Evolutionary conservation across 2,888 invertebrate genomes (phyloP).

Genomic region (Chironomus riparius): DNA sequence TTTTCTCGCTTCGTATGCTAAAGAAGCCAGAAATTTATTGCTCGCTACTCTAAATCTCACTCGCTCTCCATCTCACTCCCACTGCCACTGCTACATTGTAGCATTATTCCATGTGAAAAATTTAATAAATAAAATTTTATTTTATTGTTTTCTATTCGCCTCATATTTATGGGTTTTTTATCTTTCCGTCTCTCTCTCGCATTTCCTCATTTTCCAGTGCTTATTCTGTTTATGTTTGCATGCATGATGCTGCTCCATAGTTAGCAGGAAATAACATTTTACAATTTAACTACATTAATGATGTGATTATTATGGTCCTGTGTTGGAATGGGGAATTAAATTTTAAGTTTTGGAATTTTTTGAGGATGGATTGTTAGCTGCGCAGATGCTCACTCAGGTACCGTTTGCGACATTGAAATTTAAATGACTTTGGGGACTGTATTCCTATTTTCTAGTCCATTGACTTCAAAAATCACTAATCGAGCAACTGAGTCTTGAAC

Average conservation of each 20-base stretch:
- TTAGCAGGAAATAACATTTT: not conserved
- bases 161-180: not conserved
- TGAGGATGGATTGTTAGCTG: too few relatives aligned
- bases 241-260: not conserved
- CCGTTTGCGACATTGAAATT: too few relatives aligned
- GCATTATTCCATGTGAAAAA: conserved; percentile 1
- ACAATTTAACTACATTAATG: not conserved
- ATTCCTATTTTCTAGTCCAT: too few relatives aligned
- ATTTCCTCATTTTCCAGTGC: too few relatives aligned
- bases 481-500: too few relatives aligned
- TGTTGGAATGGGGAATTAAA: too few relatives aligned
- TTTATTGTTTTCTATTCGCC: conserved; percentile 3
- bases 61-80: not conserved
- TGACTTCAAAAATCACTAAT: too few relatives aligned
- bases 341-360: too few relatives aligned
- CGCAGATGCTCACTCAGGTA: too few relatives aligned
- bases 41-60: not conserved
- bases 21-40: conserved; percentile 8
- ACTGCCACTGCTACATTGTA: not conserved
- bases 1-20: conserved; percentile 12
- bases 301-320: not conserved
- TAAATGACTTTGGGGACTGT: too few relatives aligned
- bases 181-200: too few relatives aligned
- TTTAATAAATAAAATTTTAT: conserved; percentile 8
- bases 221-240: not conserved